phyloP scores from a whole-genome alignment of 2,888 invertebrate species.

The Seira sanloemensis region DNA sequence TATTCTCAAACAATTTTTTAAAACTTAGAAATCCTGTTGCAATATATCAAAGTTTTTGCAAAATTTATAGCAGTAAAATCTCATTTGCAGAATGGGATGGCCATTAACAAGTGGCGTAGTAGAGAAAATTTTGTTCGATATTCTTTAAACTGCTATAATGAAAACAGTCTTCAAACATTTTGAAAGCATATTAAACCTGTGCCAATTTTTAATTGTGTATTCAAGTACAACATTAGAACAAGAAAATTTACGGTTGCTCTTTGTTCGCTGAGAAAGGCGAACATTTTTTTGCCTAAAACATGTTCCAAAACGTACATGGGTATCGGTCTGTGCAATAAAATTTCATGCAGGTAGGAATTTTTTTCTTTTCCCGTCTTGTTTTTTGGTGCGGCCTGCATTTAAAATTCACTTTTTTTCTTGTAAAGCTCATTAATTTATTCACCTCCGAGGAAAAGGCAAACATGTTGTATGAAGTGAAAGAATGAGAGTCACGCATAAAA shows the following conservation, averaged over 20 bases:
- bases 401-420: background rate
- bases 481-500: background rate
- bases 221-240: too few species aligned
- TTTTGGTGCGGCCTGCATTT: background rate
- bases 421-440: background rate
- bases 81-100: too few species aligned
- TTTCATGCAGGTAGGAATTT: background rate
- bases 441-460: background rate
- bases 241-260: background rate
- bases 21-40: too few species aligned
- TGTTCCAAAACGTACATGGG: background rate
- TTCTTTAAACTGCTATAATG: too few species aligned
- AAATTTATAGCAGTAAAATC: too few species aligned
- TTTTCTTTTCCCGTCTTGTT: background rate
- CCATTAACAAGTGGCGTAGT: too few species aligned
- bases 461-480: background rate
- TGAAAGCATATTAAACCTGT: too few species aligned
- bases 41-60: too few species aligned
- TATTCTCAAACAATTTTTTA: too few species aligned
- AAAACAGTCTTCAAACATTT: too few species aligned
- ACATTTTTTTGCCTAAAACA: background rate
- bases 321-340: background rate
- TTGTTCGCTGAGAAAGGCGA: background rate
- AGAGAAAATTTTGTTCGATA: too few species aligned
- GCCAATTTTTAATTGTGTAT: too few species aligned